These are phyloP conservation scores for Leptinotarsa texana DNA, from an alignment of 1,140 invertebrate genomes.

Conservation along the genomic window DNA sequence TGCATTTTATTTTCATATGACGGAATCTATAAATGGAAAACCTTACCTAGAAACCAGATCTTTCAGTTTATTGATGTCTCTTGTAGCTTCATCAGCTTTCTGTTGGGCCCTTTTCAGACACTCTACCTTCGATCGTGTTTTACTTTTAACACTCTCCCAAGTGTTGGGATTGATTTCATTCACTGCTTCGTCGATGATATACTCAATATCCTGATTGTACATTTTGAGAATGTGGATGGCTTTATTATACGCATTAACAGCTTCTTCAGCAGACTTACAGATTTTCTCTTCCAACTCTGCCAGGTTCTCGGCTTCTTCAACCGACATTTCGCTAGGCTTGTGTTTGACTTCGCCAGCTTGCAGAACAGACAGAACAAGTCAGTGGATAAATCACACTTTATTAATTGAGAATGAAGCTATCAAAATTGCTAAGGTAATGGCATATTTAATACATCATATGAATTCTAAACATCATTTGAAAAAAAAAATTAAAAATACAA, in stretches of 20 bases:
- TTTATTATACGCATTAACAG: slow-evolving; percentile 62
- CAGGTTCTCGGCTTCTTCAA: slow-evolving; percentile 51
- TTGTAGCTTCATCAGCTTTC: slow-evolving; percentile 54
- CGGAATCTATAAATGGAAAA: neutral
- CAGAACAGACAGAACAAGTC: slow-evolving; percentile 13
- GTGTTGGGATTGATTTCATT: slow-evolving; percentile 59
- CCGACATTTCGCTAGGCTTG: slow-evolving; percentile 23
- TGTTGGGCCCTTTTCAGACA: slow-evolving; percentile 60
- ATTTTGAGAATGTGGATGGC: slow-evolving; percentile 61
- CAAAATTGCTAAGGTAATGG: neutral
- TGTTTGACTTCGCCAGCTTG: slow-evolving; percentile 44
- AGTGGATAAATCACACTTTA: neutral
- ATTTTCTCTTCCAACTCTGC: slow-evolving; percentile 63
- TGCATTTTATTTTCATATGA: no score
- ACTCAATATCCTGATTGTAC: slow-evolving; percentile 65
- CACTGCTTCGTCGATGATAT: slow-evolving; percentile 63
- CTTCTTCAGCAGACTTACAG: slow-evolving; percentile 59
- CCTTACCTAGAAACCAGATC: slow-evolving; percentile 46
- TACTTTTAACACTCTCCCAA: slow-evolving; percentile 65
- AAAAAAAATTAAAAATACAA: no score
- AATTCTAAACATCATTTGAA: no score
- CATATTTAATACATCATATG: neutral
- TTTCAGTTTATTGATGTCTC: slow-evolving; percentile 47
- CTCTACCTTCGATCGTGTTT: slow-evolving; percentile 60
- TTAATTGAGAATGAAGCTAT: no score